phyloP scores from a whole-genome alignment of 1,140 invertebrate genomes.

The Tetragonula clypearis region DNA sequence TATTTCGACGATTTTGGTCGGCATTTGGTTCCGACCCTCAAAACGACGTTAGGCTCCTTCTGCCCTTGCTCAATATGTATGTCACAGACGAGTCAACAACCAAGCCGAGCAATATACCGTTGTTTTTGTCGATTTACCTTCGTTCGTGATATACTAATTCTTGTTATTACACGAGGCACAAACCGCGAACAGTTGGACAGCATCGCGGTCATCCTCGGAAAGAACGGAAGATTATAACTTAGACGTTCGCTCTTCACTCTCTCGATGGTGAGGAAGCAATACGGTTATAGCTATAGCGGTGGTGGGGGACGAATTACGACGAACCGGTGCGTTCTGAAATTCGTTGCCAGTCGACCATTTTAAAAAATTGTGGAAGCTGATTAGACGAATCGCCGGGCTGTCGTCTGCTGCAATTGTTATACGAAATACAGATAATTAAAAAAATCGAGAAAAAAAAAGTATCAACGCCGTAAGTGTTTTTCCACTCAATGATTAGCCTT shows the following conservation, averaged over 20 bases:
- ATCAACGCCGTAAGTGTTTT: background rate
- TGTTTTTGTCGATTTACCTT: slow-evolving; percentile 67
- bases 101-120: background rate
- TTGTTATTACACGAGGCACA: slow-evolving; percentile 75
- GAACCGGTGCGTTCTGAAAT: slow-evolving; percentile 18
- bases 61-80: slow-evolving; percentile 2
- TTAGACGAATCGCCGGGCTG: background rate
- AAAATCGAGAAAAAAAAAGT: background rate
- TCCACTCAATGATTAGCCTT: background rate
- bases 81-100: background rate
- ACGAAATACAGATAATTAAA: background rate
- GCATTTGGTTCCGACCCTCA: slow-evolving; percentile 13
- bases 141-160: slow-evolving; percentile 73
- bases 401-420: background rate
- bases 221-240: slow-evolving; percentile 54
- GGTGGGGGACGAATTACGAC: background rate
- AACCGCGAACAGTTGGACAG: slow-evolving; percentile 79
- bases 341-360: background rate
- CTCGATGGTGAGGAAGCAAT: slow-evolving; percentile 17
- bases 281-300: background rate
- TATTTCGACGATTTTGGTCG: background rate
- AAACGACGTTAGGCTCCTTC: slow-evolving; percentile 34
- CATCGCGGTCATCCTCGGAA: slow-evolving; percentile 78
- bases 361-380: background rate
- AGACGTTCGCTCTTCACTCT: slow-evolving; percentile 48